These are phyloP conservation scores for Girardinus metallicus DNA, from an alignment of 2,797 vertebrate species.

Conservation along the genomic window DNA sequence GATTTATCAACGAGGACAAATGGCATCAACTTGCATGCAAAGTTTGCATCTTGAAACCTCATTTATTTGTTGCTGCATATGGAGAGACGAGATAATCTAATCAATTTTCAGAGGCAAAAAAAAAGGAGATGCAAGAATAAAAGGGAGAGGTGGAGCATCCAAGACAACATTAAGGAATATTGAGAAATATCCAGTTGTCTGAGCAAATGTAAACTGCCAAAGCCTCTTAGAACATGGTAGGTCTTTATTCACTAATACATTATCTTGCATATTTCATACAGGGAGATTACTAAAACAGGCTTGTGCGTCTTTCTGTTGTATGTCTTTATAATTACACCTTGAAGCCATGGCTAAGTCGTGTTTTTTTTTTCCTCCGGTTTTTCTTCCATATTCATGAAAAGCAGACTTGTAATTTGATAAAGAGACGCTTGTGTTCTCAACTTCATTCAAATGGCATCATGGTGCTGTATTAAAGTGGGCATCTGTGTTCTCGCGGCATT, in stretches of 20 bases:
- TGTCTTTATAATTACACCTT: slow-evolving; percentile 99
- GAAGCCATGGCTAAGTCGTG: slow-evolving; percentile 93
- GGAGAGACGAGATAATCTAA: slow-evolving; percentile 78
- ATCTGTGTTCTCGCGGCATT: slow-evolving; percentile 99
- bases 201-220: slow-evolving; percentile 91
- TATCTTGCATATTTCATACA: slow-evolving; percentile 98
- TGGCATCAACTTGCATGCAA: slow-evolving; percentile 63
- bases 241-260: slow-evolving; percentile 97
- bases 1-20: slow-evolving; percentile 53
- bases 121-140: slow-evolving; percentile 82
- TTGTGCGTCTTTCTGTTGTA: slow-evolving; percentile 97
- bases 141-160: slow-evolving; percentile 82
- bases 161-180: slow-evolving; percentile 89
- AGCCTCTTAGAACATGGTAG: slow-evolving; percentile 94
- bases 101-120: slow-evolving; percentile 79
- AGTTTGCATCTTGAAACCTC: slow-evolving; percentile 59
- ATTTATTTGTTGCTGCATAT: slow-evolving; percentile 56
- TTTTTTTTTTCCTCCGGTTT: slow-evolving; percentile 77
- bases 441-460: slow-evolving; percentile 97
- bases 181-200: slow-evolving; percentile 93
- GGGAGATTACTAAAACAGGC: slow-evolving; percentile 95
- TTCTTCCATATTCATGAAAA: slow-evolving; percentile 99
- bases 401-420: slow-evolving; percentile 99
- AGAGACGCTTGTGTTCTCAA: slow-evolving; percentile 98
- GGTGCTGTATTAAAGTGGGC: slow-evolving; percentile 98